Evolutionary conservation across 2,797 vertebrate species (phyloP), one percentile per base, ranked within the genome.

Genomic region (Rhyacichthys aspro): DNA sequence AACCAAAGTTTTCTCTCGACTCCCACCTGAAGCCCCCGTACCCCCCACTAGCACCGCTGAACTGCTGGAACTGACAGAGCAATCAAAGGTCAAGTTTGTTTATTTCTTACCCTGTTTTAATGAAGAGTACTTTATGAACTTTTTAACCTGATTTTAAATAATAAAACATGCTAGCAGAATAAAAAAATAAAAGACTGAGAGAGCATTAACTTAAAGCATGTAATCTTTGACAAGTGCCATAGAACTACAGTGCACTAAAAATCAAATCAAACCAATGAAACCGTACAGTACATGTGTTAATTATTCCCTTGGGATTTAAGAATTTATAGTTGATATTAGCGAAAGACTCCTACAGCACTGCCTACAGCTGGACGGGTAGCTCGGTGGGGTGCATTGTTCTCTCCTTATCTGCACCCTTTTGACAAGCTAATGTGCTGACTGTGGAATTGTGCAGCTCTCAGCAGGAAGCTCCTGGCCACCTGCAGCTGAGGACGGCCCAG

Each of bases 371-470:
- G 18, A 12, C 15, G 32, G 49, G 48, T 36, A 18, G 28, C 73
- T 73, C 63, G 43, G 63, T 5, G 5, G 42, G 54, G 52, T 61
- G 37, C 14, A 14, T 28, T 23, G 66, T 38, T 39, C 55, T 63
- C 62, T 75, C 32, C 76, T 85, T 79, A 90, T 89, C 87, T 81
- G 61, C 63, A 4, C 84, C 59, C 83, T 74, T 86, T 92, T 94
- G 78, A 88, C 58, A 89, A 19, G 89, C 85, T 90, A 92, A 93
- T 87, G 83, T 79, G 67, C 79, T 82, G 83, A 86, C 78, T 81
- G 38, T 53, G 72, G 79, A 67, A 83, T 86, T 81, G 67, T 78
- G 70, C 60, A 62, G 74, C 56, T 5, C 86, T 67, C 87, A 83
- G 88, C 79, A 42, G 86, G 88, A 76, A 65, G 68, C 80, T 83